Conservation (phyloP, 2,888 invertebrate species). For the Eurytoma adleriae region DNA sequence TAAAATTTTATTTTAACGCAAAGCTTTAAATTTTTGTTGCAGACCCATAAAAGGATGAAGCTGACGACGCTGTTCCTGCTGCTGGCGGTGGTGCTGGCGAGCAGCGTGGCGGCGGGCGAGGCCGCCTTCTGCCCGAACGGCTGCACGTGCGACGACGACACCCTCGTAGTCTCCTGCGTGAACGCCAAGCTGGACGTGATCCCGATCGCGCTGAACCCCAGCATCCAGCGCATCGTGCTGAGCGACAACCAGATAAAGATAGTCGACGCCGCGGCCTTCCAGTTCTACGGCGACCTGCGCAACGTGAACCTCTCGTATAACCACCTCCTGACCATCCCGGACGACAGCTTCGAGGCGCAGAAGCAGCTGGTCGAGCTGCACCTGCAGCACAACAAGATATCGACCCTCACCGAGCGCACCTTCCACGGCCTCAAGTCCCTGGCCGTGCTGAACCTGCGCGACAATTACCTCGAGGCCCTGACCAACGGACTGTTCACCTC, state of each 20-base stretch:
- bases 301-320: constrained; percentile 91
- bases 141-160: constrained; percentile 93
- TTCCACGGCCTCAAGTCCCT: constrained; percentile 87
- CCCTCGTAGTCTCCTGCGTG: constrained; percentile 90
- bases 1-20: background rate
- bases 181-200: constrained; percentile 91
- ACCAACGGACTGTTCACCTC: constrained; percentile 86
- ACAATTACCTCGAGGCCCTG: constrained; percentile 89
- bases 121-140: constrained; percentile 89
- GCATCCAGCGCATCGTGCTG: constrained; percentile 89
- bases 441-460: constrained; percentile 87
- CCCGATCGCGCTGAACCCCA: constrained; percentile 94
- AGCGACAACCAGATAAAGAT: constrained; percentile 92
- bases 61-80: constrained; percentile 38
- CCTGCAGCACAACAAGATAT: constrained; percentile 90
- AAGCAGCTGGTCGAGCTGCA: constrained; percentile 89
- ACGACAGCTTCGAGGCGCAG: constrained; percentile 87
- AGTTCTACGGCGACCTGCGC: constrained; percentile 91
- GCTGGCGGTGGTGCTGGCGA: constrained; percentile 56
- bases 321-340: constrained; percentile 88
- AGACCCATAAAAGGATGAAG: constrained; percentile 41
- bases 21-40: constrained; percentile 37
- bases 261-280: constrained; percentile 89
- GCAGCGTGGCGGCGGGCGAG: constrained; percentile 53
- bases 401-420: constrained; percentile 86